These are phyloP conservation scores for Lucinisca nassula DNA, from an alignment of 2,888 invertebrate species.

Conservation along the genomic window DNA sequence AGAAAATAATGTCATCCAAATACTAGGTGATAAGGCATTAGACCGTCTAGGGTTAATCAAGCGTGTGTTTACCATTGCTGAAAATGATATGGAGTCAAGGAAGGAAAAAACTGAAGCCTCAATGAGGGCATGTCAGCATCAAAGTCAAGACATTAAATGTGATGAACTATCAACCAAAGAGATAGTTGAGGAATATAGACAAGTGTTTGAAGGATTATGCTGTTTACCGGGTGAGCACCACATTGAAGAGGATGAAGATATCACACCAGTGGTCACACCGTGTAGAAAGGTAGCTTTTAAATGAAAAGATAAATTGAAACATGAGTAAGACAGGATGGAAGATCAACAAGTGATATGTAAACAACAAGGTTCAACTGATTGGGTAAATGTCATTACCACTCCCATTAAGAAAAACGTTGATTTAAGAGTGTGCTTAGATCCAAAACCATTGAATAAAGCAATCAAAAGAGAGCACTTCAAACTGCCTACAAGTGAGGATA, in stretches of 20 bases:
- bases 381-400: slow-evolving; percentile 69
- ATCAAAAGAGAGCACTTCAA: slow-evolving; percentile 59
- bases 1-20: not conserved
- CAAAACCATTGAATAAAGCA: slow-evolving; percentile 53
- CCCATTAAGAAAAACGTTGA: slow-evolving; percentile 50
- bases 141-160: not conserved
- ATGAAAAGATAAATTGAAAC: slow-evolving; percentile 48
- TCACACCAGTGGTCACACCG: slow-evolving; percentile 58
- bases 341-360: slow-evolving; percentile 51
- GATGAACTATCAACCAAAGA: not conserved
- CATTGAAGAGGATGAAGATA: slow-evolving; percentile 39
- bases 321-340: slow-evolving; percentile 58
- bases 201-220: slow-evolving; percentile 55
- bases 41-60: slow-evolving; percentile 23
- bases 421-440: slow-evolving; percentile 47
- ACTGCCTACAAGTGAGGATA: slow-evolving; percentile 57
- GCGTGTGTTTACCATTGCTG: not conserved
- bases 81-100: too few relatives aligned
- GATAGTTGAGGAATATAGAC: not conserved
- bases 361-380: slow-evolving; percentile 66
- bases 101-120: not conserved
- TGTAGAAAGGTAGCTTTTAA: slow-evolving; percentile 48
- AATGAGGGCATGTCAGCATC: too few relatives aligned
- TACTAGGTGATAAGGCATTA: slow-evolving; percentile 8
- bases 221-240: slow-evolving; percentile 36